Evolutionary conservation across 2,888 invertebrate genomes (phyloP).

Genomic region (Sabatieria punctata): DNA sequence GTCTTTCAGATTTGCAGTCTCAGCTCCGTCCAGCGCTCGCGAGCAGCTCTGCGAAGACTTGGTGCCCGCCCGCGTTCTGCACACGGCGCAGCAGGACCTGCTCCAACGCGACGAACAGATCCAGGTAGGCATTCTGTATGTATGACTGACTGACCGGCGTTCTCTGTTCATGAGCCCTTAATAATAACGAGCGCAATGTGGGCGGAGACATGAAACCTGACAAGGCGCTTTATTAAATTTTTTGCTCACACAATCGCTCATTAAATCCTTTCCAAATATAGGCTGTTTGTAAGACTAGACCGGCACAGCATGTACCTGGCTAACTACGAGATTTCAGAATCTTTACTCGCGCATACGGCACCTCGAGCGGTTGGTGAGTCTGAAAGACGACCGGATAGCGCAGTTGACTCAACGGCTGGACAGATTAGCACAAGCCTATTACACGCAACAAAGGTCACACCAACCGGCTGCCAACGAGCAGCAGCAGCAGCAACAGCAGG

Average conservation of each 20-base stretch:
- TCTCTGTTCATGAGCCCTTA: too few species aligned
- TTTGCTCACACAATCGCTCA: background rate
- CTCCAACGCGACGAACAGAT: constrained; percentile 10
- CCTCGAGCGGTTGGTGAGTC: constrained; percentile 10
- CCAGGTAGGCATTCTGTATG: constrained; percentile 1
- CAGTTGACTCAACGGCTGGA: constrained; percentile 12
- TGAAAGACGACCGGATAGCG: constrained; percentile 14
- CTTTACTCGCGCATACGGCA: constrained; percentile 10
- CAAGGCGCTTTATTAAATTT: too few species aligned
- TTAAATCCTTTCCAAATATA: background rate
- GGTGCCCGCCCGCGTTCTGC: constrained; percentile 7
- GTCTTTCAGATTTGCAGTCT: background rate
- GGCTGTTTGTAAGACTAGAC: background rate
- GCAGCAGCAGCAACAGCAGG: too few species aligned
- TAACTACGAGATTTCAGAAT: constrained; percentile 7
- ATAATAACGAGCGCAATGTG: too few species aligned
- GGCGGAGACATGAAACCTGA: too few species aligned
- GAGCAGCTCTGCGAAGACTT: constrained; percentile 8
- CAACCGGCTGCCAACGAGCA: too few species aligned
- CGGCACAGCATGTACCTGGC: background rate
- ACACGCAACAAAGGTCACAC: background rate
- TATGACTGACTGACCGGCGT: too few species aligned
- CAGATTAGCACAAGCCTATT: constrained; percentile 4
- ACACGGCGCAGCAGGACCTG: constrained; percentile 7
- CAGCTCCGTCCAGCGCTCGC: background rate